phyloP scores from a whole-genome alignment of 2,113 vertebrate species.

The Tautogolabrus adspersus region DNA sequence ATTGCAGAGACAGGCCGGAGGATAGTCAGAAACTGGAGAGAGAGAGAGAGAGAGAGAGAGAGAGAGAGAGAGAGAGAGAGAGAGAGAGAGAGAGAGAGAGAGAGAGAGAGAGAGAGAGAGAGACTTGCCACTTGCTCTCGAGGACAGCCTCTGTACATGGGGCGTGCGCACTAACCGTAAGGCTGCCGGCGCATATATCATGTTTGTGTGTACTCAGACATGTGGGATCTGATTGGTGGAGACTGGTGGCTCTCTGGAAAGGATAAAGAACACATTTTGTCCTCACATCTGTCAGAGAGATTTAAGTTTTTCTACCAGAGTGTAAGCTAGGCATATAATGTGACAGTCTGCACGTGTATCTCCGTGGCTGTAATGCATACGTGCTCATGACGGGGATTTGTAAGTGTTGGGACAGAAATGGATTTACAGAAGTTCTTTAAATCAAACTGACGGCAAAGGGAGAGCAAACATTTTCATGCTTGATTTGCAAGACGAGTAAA shows the following conservation, averaged over 20 bases:
- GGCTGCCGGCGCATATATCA: not conserved
- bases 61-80: too few species aligned
- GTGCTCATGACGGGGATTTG: not conserved
- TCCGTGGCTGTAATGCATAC: not conserved
- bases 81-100: too few species aligned
- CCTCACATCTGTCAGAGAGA: slow-evolving; percentile 37
- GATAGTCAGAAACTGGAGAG: too few species aligned
- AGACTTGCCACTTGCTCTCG: too few species aligned
- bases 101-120: too few species aligned
- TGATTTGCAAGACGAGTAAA: not conserved
- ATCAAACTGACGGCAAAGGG: not conserved
- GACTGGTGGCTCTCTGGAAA: slow-evolving; percentile 53
- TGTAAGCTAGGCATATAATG: not conserved
- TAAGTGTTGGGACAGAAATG: slow-evolving; percentile 2
- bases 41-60: too few species aligned
- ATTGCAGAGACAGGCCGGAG: too few species aligned
- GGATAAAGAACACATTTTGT: slow-evolving; percentile 39
- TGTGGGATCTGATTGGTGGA: slow-evolving; percentile 59
- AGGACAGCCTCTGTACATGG: too few species aligned
- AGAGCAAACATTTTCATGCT: not conserved
- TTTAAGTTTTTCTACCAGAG: slow-evolving; percentile 11
- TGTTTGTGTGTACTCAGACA: slow-evolving; percentile 30
- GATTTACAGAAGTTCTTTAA: not conserved
- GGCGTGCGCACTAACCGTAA: too few species aligned
- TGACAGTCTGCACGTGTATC: not conserved